Base-by-base conservation (phyloP, 2,888 invertebrate genomes). In the Bruchidius siliquastri region DNA sequence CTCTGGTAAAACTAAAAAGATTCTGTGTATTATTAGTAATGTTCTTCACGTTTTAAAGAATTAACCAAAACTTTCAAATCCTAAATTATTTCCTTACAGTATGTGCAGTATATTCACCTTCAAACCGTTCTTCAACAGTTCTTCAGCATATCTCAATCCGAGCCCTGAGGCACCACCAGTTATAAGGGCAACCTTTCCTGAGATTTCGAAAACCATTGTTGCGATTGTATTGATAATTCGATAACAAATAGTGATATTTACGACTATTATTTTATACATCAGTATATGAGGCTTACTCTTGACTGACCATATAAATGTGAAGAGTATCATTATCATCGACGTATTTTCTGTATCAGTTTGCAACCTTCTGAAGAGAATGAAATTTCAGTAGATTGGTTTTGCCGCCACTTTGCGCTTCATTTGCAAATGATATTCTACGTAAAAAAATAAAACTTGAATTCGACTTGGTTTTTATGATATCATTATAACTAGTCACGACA, bases 161-260 rank as follows among this genome's bases (percentile, higher is more conserved):
- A 76, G 72, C 10, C 76, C 76, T 18, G 76, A 76, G 22, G 74
- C 76, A 13, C 74, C 74, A 20, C 74, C 76, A 20, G 74, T 74
- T 21, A 76, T 71, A 20, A 76, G 49, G 0, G 73, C 73, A 22
- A 73, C 32, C 30, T 73, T 73, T 21, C 30, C 21, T 8, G 22
- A 20, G 22, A 73, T 71, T 49, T 73, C 73, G n/a, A 73, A 73
- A 71, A 73, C 73, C 73, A 73, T 73, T 49, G 13, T 18, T 49
- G 49, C 49, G 18, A 49, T 49, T 49, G 13, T 13, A 49, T 3
- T 13, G 18, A 49, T 8, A 30, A 30, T 8, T 30, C 4, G 8
- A 30, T 30, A 30, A 30, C 30, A 30, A 8, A 30, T 30, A 30
- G 4, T 30, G 8, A 8, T 49, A 13, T 13, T 49, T 18, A 49